Base-by-base conservation (phyloP, 2,888 invertebrate genomes). In the Pseudoips prasinana region DNA sequence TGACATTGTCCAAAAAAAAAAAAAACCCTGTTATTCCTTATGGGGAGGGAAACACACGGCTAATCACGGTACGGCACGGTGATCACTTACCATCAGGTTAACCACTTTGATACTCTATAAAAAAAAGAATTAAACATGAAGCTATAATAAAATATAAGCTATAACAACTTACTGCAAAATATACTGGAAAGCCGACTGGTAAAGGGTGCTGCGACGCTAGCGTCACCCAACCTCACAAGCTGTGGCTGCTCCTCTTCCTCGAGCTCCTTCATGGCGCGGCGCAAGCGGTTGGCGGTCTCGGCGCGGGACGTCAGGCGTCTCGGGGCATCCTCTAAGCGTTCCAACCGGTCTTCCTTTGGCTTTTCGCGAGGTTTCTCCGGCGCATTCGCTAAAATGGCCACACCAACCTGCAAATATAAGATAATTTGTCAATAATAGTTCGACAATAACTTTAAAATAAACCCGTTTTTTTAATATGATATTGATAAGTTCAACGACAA, bases 171-270 rank as follows among this genome's bases (percentile, higher is more conserved):
- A 98, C 97, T 96, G 82, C 98, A 98, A 69, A 95, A 92, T 71
- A 98, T 97, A 22, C 98, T 98, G 4, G 98, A 97, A 44, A 97
- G 91, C 81, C 97, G 97, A 64, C 98, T 98, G 0, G 99, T 99
- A 72, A 99, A 99, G 0, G 99, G 99, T 1, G 99, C 98, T 0
- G 99, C 99, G 38, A 99, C 99, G 58, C 98, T 98, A 1, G 99
- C 99, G 82, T 99, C 99, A 1, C 99, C 99, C 31, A 99, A 85
- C 73, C 98, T 95, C 0, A 99, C 98, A 26, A 99, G 90, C 56
- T 96, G 95, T 1, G 94, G 92, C 59, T 94, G 92, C 32, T 98
- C 97, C 43, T 94, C 93, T 38, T 97, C 96, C 52, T 98, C 96
- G 46, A 97, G 78, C 61, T 98, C 96, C 68, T 94, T 94, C 76